phyloP scores from a whole-genome alignment of 2,888 invertebrate genomes.

The Gastracanthus pulcherrimus region DNA sequence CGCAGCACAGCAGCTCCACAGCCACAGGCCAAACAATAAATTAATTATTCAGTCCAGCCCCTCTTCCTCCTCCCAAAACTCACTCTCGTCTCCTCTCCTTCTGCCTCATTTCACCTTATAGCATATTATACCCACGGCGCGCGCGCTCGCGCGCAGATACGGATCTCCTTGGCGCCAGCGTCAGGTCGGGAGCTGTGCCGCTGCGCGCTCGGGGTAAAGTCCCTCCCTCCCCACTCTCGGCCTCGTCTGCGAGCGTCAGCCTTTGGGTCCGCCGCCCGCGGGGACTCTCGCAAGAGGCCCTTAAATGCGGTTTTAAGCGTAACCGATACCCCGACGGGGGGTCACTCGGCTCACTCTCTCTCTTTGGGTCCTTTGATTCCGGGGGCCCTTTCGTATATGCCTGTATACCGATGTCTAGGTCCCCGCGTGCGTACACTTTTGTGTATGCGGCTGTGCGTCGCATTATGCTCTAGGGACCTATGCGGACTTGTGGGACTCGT shows the following conservation, averaged over 20 bases:
- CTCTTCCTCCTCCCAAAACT: neutral
- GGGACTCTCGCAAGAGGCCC: conserved; percentile 62
- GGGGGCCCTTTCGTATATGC: conserved; percentile 33
- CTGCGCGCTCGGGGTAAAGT: conserved; percentile 57
- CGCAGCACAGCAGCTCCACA: neutral
- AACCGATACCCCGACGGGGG: conserved; percentile 76
- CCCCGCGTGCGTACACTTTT: conserved; percentile 7
- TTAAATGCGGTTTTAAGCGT: conserved; percentile 76
- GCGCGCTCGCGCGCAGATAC: conserved; percentile 75
- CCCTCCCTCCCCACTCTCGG: conserved; percentile 34
- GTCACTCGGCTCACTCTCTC: conserved; percentile 51
- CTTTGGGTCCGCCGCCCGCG: conserved; percentile 35
- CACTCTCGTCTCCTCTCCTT: neutral
- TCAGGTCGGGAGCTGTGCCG: conserved; percentile 62
- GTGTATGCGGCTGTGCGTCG: conserved; percentile 3
- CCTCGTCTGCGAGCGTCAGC: conserved; percentile 43
- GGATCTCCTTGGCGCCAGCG: conserved; percentile 77
- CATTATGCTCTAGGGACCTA: conserved; percentile 23
- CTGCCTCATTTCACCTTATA: conserved; percentile 40
- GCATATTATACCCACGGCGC: neutral
- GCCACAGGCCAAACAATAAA: conserved; percentile 43
- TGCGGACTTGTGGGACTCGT: neutral
- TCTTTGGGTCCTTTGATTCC: conserved; percentile 35
- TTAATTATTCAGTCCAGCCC: conserved; percentile 55
- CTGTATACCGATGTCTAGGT: neutral